These are phyloP conservation scores for Incurvaria masculella DNA, from an alignment of 2,888 invertebrate species.

Conservation along the genomic window DNA sequence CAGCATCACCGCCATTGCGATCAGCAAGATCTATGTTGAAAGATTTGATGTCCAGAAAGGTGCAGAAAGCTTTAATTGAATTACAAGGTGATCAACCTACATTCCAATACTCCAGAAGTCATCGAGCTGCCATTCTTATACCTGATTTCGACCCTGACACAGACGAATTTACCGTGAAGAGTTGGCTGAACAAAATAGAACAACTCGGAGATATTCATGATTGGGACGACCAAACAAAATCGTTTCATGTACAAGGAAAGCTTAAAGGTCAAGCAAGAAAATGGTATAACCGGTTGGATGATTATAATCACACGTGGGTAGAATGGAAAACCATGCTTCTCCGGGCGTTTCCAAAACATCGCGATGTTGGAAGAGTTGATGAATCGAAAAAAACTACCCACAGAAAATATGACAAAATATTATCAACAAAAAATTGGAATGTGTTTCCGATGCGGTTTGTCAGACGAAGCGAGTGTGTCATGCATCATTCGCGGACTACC, in stretches of 20 bases:
- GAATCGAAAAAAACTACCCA: conserved; percentile 16
- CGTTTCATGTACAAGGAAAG: conserved; percentile 14
- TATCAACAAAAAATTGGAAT: conserved; percentile 21
- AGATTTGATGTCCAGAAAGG: not conserved
- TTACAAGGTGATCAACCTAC: not conserved
- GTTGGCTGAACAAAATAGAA: conserved; percentile 16
- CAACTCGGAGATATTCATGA: conserved; percentile 16
- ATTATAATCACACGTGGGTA: conserved; percentile 18
- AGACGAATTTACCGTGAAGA: conserved; percentile 11
- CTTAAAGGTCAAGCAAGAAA: conserved; percentile 18
- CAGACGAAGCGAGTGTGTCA: too few species aligned
- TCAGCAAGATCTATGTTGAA: not conserved
- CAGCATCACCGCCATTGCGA: too few species aligned
- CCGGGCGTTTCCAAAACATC: too few species aligned
- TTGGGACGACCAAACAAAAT: conserved; percentile 15
- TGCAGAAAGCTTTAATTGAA: not conserved
- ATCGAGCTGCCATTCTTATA: conserved; percentile 5
- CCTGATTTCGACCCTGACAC: conserved; percentile 14
- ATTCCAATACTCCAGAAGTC: not conserved
- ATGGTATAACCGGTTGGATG: conserved; percentile 17
- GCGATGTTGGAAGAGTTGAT: conserved; percentile 18
- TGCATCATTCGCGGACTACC: too few species aligned
- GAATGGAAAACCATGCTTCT: conserved; percentile 19
- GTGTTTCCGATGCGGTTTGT: conserved; percentile 19
- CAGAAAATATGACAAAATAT: too few species aligned